Evolutionary conservation across 2,113 vertebrate genomes (phyloP), one percentile per base, ranked within the genome.

Genomic region (Elgaria multicarinata): DNA sequence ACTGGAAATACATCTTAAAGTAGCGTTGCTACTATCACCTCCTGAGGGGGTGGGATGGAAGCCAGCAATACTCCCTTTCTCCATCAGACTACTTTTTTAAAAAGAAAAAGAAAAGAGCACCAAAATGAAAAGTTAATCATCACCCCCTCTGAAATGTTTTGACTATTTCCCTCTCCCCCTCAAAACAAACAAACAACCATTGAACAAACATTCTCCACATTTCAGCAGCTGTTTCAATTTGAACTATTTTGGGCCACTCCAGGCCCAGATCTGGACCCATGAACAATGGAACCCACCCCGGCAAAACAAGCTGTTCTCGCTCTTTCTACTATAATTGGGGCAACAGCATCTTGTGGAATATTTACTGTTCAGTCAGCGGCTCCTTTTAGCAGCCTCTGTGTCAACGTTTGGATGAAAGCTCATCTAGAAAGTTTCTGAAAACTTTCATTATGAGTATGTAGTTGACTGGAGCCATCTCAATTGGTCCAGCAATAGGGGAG

Each of bases 361-460:
- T n/a, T 91, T 94, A 92, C 91, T 91, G 91, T 95, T 94, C 95
- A 90, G 89, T 93, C 90, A 83, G 82, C 95, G 90, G 93, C 87
- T 89, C 86, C 90, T 95, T 91, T 84, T 77, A 92, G 94, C 89
- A 95, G 93, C 93, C 96, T 91, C 91, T 94, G 93, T 94, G 90
- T 94, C 92, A 95, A 89, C 91, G 92, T 79, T 95, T 95, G 95
- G 95, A 94, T 76, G 93, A 93, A 94, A 87, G 91, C 93, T 95
- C 94, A 93, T 96, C 93, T 94, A 92, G 94, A 96, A 93, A 91
- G 95, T 96, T 95, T 92, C 86, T 87, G 94, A 94, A 96, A 97
- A 96, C 95, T 97, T 93, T 92, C 95, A 96, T 96, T 95, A 94
- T 82, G 80, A 87, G 84, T 86, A 91, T 20, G 67, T 85, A 94